These are phyloP conservation scores for Trachelus troglodyta DNA, from an alignment of 2,888 invertebrate genomes.

Conservation along the genomic window DNA sequence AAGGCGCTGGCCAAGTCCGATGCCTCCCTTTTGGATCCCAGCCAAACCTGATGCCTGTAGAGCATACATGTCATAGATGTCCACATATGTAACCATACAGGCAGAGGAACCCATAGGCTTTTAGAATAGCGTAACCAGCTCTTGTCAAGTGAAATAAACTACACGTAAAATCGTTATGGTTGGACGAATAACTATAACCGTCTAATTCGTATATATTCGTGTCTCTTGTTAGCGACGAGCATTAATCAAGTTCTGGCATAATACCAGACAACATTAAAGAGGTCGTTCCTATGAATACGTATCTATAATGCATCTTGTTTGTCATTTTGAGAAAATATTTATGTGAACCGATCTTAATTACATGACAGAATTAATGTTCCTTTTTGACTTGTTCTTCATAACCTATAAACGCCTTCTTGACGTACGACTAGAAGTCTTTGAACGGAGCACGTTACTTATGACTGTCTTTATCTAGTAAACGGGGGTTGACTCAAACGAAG, in stretches of 20 bases:
- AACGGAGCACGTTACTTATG: background rate
- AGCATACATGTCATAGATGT: background rate
- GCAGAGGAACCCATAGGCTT: background rate
- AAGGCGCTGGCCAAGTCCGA: background rate
- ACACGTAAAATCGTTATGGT: background rate
- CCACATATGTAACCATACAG: background rate
- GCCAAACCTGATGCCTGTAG: background rate
- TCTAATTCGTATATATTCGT: background rate
- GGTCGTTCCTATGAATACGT: background rate
- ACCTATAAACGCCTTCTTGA: background rate
- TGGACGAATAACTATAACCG: background rate
- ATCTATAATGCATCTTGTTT: background rate
- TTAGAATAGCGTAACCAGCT: background rate
- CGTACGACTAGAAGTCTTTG: background rate
- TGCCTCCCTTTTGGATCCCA: background rate
- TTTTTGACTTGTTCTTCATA: background rate
- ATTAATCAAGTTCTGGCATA: background rate
- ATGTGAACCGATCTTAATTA: background rate
- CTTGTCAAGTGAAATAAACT: background rate
- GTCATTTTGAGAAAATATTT: background rate
- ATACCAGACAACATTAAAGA: background rate
- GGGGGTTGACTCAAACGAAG: background rate
- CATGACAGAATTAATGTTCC: background rate
- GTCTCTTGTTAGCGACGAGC: background rate
- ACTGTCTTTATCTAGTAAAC: background rate